Evolutionary conservation across 2,888 invertebrate species (phyloP).

Genomic region (Oxycera nigricornis): DNA sequence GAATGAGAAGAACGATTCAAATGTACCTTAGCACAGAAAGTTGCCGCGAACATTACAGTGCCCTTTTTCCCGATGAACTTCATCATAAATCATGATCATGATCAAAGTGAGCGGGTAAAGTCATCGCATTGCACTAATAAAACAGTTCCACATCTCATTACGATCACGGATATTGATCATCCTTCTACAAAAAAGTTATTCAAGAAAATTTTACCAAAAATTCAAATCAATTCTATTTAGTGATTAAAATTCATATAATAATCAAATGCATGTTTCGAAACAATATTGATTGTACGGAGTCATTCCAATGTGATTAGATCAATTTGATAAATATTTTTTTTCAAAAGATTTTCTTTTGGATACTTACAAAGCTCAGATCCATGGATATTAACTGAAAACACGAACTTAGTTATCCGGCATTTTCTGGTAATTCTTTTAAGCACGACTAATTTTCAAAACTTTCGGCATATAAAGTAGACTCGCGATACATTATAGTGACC

Average conservation of each 20-base stretch:
- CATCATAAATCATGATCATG: constrained; percentile 16
- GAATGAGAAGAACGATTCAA: neutral
- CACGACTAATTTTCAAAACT: too few relatives aligned
- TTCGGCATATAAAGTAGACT: too few relatives aligned
- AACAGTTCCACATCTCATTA: constrained; percentile 20
- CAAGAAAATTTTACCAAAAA: constrained; percentile 17
- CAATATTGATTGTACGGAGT: too few relatives aligned
- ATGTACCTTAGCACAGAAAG: constrained; percentile 18
- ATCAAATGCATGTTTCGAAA: neutral
- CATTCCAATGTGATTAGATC: too few relatives aligned
- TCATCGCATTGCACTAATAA: constrained; percentile 22
- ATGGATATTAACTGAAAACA: neutral
- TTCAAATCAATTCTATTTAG: constrained; percentile 13
- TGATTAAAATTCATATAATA: constrained; percentile 22
- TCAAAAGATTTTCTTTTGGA: neutral
- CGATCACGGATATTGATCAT: too few relatives aligned
- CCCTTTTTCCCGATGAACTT: neutral
- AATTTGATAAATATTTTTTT: neutral
- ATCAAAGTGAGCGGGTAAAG: neutral
- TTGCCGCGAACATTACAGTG: neutral
- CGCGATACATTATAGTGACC: too few relatives aligned
- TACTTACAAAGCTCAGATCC: constrained; percentile 5
- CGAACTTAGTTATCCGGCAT: neutral
- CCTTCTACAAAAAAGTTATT: constrained; percentile 1
- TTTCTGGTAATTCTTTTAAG: too few relatives aligned